These are phyloP conservation scores for Hypotaenidia okinawae DNA, from an alignment of 2,797 vertebrate species.

Conservation along the genomic window DNA sequence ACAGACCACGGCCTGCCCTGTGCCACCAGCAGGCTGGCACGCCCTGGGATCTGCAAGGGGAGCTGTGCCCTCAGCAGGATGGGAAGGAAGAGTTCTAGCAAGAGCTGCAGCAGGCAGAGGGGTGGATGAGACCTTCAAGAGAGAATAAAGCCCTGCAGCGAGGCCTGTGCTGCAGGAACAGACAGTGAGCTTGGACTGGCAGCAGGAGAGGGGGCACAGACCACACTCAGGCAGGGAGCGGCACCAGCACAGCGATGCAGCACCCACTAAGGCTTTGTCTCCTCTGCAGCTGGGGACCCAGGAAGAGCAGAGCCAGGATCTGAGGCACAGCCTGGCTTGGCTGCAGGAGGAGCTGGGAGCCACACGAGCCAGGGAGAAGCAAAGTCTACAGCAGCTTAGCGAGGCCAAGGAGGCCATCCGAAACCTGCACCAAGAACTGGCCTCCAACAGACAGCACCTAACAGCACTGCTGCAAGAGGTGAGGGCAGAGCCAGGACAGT, in stretches of 20 bases:
- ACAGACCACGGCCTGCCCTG: conserved; percentile 4
- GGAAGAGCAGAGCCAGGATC: neutral
- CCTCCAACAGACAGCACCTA: conserved; percentile 52
- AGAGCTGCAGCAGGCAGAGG: conserved; percentile 46
- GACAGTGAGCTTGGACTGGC: conserved; percentile 22
- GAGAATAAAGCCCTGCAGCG: conserved; percentile 45
- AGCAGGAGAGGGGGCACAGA: neutral
- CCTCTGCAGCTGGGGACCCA: neutral
- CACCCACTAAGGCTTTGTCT: fast-evolving
- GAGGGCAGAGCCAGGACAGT: neutral
- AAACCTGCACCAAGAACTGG: conserved; percentile 57
- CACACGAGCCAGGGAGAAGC: conserved; percentile 18
- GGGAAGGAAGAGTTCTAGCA: conserved; percentile 57
- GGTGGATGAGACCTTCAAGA: conserved; percentile 28
- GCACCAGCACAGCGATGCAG: too few relatives aligned
- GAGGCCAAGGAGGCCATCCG: conserved; percentile 46
- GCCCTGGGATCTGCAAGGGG: conserved; percentile 29
- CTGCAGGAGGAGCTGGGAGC: conserved; percentile 66
- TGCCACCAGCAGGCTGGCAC: conserved; percentile 40
- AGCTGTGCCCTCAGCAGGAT: conserved; percentile 53
- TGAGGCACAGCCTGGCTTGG: neutral
- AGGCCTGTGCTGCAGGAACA: conserved; percentile 45
- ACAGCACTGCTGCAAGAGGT: conserved; percentile 69
- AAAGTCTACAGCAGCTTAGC: conserved; percentile 11
- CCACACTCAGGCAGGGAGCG: neutral